phyloP scores from a whole-genome alignment of 1,140 invertebrate species.

The Colletes gigas region DNA sequence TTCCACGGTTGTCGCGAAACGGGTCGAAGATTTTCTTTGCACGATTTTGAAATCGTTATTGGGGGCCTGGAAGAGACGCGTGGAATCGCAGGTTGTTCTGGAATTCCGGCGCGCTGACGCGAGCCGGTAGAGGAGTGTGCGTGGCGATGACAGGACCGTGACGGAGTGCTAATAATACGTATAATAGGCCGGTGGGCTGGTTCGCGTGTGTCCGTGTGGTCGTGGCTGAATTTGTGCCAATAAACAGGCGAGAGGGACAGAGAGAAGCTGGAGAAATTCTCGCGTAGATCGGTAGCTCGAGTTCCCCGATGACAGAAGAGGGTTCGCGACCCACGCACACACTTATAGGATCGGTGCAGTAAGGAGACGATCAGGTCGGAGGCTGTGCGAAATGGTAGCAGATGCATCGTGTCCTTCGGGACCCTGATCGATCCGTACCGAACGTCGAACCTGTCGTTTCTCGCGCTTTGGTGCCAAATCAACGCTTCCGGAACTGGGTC shows the following conservation, averaged over 20 bases:
- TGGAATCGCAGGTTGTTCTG: slow-evolving; percentile 23
- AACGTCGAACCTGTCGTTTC: slow-evolving; percentile 14
- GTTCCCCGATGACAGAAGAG: neutral
- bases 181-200: slow-evolving; percentile 65
- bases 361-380: slow-evolving; percentile 26
- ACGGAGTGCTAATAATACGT: slow-evolving; percentile 78
- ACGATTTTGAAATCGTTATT: neutral
- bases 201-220: slow-evolving; percentile 39
- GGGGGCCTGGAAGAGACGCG: neutral
- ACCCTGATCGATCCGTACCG: slow-evolving; percentile 28
- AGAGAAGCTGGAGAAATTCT: neutral
- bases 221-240: slow-evolving; percentile 62
- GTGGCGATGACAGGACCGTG: slow-evolving; percentile 74
- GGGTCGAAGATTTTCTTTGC: too few species aligned
- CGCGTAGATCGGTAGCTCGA: neutral
- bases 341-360: slow-evolving; percentile 19
- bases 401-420: slow-evolving; percentile 1
- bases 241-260: slow-evolving; percentile 42
- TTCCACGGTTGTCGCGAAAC: too few species aligned
- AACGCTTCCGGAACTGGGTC: neutral
- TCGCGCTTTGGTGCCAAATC: neutral
- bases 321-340: slow-evolving; percentile 18
- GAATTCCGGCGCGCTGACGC: slow-evolving; percentile 45
- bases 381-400: neutral
- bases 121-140: slow-evolving; percentile 55